Conservation (phyloP, 1,140 invertebrate genomes). For the Doryteuthis pealeii region DNA sequence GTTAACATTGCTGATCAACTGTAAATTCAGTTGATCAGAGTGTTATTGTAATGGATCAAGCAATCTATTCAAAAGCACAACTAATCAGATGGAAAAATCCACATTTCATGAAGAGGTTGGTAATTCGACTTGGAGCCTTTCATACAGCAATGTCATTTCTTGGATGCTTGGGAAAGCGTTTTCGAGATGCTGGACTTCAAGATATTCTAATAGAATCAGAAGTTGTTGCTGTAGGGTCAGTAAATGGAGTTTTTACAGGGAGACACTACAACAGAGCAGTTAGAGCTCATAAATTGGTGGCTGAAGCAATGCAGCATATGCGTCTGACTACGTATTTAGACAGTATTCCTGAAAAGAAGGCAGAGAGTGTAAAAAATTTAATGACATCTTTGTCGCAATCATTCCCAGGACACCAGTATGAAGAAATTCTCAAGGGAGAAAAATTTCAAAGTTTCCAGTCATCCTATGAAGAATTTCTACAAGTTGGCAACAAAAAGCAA, state of each 20-base stretch:
- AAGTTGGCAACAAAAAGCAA: no score
- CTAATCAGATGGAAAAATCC: background rate
- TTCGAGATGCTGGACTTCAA: conserved; percentile 31
- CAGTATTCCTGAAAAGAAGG: no score
- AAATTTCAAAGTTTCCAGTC: no score
- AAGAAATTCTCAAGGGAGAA: no score
- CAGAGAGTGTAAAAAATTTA: no score
- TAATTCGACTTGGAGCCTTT: conserved; percentile 28
- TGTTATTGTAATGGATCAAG: background rate
- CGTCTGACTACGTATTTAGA: background rate
- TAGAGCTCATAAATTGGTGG: conserved; percentile 4
- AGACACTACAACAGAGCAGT: conserved; percentile 34
- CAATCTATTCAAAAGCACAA: background rate
- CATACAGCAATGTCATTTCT: conserved; percentile 30
- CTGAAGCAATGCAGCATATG: conserved; percentile 13
- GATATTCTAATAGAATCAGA: conserved; percentile 36
- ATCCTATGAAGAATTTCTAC: no score
- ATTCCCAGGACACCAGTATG: no score
- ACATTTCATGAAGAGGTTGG: conserved; percentile 1
- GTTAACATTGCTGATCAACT: background rate
- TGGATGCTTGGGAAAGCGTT: conserved; percentile 31
- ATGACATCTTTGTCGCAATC: no score
- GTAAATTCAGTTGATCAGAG: no score
- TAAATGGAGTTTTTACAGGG: conserved; percentile 31
- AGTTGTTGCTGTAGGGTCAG: conserved; percentile 30